Percentiles rank a stretch among this genome's conserved stretches.
phyloP scores from a whole-genome alignment of 2,113 vertebrate species.

The Trichomycterus rosablanca region DNA sequence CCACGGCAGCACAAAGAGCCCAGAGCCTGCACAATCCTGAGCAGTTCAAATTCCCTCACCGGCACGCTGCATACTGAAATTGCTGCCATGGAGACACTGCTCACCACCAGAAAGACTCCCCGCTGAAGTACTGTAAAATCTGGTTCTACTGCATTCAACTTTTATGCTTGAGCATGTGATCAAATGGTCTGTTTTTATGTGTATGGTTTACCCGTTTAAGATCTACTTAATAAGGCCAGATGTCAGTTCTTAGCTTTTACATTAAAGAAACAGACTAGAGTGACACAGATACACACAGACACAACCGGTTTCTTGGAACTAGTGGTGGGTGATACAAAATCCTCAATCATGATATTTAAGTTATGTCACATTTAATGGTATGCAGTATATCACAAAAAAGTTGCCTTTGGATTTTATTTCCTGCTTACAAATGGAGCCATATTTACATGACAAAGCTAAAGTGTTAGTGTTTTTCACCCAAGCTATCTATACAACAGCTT shows the following conservation, averaged over 20 bases:
- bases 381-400: no score
- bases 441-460: no score
- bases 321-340: no score
- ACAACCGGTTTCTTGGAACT: no score
- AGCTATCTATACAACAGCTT: no score
- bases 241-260: constrained; percentile 37
- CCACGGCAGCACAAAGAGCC: constrained; percentile 47
- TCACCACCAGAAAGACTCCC: constrained; percentile 31
- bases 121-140: background rate
- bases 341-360: no score
- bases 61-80: constrained; percentile 52
- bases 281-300: no score
- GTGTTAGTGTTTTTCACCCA: no score
- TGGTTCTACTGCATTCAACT: constrained; percentile 34
- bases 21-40: constrained; percentile 39
- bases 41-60: constrained; percentile 54
- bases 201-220: background rate
- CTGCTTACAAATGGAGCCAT: no score
- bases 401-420: no score
- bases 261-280: no score
- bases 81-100: constrained; percentile 61
- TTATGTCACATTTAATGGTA: no score
- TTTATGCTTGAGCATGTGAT: constrained; percentile 3
- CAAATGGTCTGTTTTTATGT: constrained; percentile 8
- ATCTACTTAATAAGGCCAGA: constrained; percentile 52